These are phyloP conservation scores for Gonocerus acuteangulatus DNA, from an alignment of 2,888 invertebrate genomes.

Conservation along the genomic window DNA sequence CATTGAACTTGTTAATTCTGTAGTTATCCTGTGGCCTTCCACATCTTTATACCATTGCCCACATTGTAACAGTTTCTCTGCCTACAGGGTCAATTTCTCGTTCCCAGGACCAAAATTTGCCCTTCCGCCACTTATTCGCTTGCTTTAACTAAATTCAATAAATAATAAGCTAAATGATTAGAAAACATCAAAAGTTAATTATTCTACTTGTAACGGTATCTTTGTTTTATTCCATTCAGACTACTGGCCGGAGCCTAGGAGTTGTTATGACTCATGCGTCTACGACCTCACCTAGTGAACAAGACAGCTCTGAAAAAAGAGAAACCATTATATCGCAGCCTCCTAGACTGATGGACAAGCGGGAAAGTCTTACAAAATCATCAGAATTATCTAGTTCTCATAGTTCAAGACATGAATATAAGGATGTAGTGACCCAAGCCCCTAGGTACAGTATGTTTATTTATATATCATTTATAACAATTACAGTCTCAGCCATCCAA, in stretches of 20 bases:
- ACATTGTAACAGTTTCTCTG: no score
- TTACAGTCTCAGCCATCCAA: no score
- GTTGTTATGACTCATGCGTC: constrained; percentile 7
- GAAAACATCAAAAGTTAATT: no score
- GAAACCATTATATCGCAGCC: constrained; percentile 13
- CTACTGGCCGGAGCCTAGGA: background rate
- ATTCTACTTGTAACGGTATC: background rate
- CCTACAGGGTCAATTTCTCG: no score
- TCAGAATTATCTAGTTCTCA: background rate
- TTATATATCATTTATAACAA: no score
- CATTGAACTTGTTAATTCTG: no score
- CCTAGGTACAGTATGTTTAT: constrained; percentile 1
- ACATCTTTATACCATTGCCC: no score
- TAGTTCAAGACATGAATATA: background rate
- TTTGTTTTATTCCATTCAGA: background rate
- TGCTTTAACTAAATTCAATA: no score
- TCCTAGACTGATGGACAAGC: constrained; percentile 2
- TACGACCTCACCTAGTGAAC: background rate
- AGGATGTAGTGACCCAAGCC: constrained; percentile 16
- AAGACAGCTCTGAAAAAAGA: background rate
- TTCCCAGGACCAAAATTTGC: no score
- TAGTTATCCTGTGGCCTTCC: no score
- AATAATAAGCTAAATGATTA: no score
- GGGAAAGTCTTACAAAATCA: background rate
- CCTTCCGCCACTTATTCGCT: no score